These are phyloP conservation scores for Camelus bactrianus DNA, from an alignment of 2,113 vertebrate genomes.

Conservation along the genomic window DNA sequence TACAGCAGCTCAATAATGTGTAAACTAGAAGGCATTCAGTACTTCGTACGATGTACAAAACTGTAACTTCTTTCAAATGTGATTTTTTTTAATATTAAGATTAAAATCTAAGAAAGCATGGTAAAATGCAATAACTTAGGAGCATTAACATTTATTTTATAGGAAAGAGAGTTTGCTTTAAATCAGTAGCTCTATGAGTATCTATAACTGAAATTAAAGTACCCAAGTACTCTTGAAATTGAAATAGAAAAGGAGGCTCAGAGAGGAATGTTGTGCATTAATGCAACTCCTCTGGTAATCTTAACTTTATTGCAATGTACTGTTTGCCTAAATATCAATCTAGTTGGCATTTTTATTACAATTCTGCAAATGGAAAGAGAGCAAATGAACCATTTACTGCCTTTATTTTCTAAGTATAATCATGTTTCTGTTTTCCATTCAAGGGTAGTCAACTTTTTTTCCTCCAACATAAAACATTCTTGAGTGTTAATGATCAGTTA, in stretches of 20 bases:
- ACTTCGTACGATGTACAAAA: constrained; percentile 35
- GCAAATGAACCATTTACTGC: constrained; percentile 87
- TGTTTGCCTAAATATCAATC: constrained; percentile 88
- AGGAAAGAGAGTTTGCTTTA: constrained; percentile 59
- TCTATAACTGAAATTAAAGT: constrained; percentile 74
- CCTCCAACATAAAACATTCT: constrained; percentile 73
- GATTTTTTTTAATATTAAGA: constrained; percentile 69
- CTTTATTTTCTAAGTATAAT: constrained; percentile 83
- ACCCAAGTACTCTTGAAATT: constrained; percentile 63
- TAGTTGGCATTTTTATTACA: constrained; percentile 88
- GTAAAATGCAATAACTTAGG: constrained; percentile 61
- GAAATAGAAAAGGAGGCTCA: constrained; percentile 76
- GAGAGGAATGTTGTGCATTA: constrained; percentile 79
- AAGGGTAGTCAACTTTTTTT: constrained; percentile 64
- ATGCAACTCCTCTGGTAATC: constrained; percentile 82
- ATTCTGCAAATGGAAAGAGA: constrained; percentile 86
- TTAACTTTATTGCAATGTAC: constrained; percentile 83
- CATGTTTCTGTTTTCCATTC: constrained; percentile 85
- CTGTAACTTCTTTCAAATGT: constrained; percentile 39
- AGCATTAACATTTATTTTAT: constrained; percentile 58
- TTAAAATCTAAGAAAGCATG: constrained; percentile 74
- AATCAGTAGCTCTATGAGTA: constrained; percentile 76
- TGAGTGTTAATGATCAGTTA: constrained; percentile 78
- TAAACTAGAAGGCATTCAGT: constrained; percentile 32
- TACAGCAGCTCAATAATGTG: constrained; percentile 62